Percentiles rank a stretch among this genome's conserved stretches.
Evolutionary conservation across 2,888 invertebrate species (phyloP).

Genomic region (Dolichopus griseipennis): DNA sequence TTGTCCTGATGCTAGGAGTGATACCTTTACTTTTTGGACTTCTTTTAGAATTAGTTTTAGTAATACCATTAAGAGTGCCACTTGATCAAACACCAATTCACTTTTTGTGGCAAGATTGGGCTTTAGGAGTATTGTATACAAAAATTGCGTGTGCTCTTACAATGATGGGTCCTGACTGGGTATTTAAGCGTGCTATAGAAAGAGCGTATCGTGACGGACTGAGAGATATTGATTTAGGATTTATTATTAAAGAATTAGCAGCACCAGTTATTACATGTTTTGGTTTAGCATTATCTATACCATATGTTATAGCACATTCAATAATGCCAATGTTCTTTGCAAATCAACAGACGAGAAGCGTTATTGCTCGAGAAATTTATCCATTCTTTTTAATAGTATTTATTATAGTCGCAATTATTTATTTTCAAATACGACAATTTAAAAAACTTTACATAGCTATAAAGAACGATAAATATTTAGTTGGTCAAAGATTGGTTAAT

Average conservation of each 20-base stretch:
- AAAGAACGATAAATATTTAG: slow-evolving; percentile 97
- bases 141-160: slow-evolving; percentile 95
- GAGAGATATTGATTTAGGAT: slow-evolving; percentile 81
- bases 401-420: slow-evolving; percentile 58
- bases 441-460: slow-evolving; percentile 93
- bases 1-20: slow-evolving; percentile 69
- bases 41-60: slow-evolving; percentile 80
- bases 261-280: slow-evolving; percentile 82
- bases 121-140: slow-evolving; percentile 91
- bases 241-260: slow-evolving; percentile 77
- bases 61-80: slow-evolving; percentile 88
- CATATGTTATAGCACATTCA: slow-evolving; percentile 82
- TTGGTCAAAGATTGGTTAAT: slow-evolving; percentile 92
- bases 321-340: slow-evolving; percentile 59
- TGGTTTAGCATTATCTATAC: slow-evolving; percentile 81
- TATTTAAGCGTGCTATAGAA: slow-evolving; percentile 83
- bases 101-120: slow-evolving; percentile 95
- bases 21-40: slow-evolving; percentile 88
- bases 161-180: slow-evolving; percentile 98
- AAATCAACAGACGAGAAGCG: slow-evolving; percentile 57
- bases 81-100: slow-evolving; percentile 82
- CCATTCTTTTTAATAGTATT: slow-evolving; percentile 73
- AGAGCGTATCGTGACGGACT: slow-evolving; percentile 89
- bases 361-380: slow-evolving; percentile 79
- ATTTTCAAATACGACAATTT: slow-evolving; percentile 87